These are phyloP conservation scores for Dexiosoma caninum DNA, from an alignment of 2,888 invertebrate species.

Conservation along the genomic window DNA sequence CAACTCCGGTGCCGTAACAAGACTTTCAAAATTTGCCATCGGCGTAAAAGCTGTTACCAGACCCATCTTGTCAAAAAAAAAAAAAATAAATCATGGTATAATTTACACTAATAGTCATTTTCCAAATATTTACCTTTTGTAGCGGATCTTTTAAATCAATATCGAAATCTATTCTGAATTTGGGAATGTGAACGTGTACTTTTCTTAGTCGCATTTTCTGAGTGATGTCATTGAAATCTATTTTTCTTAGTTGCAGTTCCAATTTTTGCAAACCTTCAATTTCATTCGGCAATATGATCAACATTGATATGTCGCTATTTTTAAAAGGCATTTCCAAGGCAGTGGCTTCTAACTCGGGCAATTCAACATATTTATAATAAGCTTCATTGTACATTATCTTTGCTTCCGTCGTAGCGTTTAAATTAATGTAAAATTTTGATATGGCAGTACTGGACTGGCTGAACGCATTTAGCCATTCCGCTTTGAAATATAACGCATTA, in stretches of 20 bases:
- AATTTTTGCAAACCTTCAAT: conserved; percentile 82
- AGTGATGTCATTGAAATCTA: conserved; percentile 80
- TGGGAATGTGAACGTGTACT: conserved; percentile 83
- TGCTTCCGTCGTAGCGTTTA: conserved; percentile 78
- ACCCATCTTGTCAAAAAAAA: conserved; percentile 81
- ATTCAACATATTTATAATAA: conserved; percentile 78
- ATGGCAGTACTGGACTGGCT: background rate
- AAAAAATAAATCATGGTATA: too few relatives aligned
- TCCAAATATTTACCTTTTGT: conserved; percentile 81
- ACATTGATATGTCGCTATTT: conserved; percentile 81
- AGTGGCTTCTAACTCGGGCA: conserved; percentile 79
- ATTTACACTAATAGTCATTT: too few relatives aligned
- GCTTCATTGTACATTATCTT: conserved; percentile 84
- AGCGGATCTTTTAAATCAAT: conserved; percentile 79
- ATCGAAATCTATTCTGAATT: conserved; percentile 87
- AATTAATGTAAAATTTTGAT: conserved; percentile 80
- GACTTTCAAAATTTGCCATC: conserved; percentile 81
- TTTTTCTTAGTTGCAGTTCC: conserved; percentile 80
- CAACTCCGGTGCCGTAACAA: conserved; percentile 79
- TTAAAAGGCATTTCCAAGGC: conserved; percentile 86
- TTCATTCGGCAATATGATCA: conserved; percentile 86
- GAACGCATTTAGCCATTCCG: conserved; percentile 86
- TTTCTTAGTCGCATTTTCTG: conserved; percentile 79
- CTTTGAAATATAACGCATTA: conserved; percentile 94
- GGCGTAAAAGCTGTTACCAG: conserved; percentile 82